Conservation (phyloP, 2,888 invertebrate species). For the Aromia moschata region DNA sequence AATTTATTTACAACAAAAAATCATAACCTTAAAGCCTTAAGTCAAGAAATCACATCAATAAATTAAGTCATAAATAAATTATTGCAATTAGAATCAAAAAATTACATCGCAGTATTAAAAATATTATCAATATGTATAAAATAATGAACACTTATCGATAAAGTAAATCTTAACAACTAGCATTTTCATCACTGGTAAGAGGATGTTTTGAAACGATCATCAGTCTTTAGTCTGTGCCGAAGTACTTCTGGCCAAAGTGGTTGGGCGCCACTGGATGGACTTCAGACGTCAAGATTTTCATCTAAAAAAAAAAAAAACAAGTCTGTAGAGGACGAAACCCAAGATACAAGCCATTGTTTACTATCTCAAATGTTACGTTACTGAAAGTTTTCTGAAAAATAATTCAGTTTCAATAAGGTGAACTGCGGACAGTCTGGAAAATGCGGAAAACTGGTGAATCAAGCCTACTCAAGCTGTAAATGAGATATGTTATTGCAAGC, state of each 20-base stretch:
- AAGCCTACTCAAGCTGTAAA: too few relatives aligned
- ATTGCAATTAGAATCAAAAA: conserved; percentile 1
- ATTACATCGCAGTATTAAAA: conserved; percentile 4
- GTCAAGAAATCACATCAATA: neutral
- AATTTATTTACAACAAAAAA: too few relatives aligned
- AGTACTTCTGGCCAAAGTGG: conserved; percentile 98
- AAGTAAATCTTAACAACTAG: neutral
- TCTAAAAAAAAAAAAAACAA: conserved; percentile 61
- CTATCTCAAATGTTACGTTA: too few relatives aligned
- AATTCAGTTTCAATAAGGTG: too few relatives aligned
- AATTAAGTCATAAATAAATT: neutral
- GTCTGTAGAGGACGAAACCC: too few relatives aligned
- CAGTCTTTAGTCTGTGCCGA: conserved; percentile 86
- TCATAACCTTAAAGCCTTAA: neutral
- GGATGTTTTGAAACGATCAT: neutral
- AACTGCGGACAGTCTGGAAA: too few relatives aligned
- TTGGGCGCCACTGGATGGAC: conserved; percentile 94
- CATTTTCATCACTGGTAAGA: conserved; percentile 1
- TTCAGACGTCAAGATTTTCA: conserved; percentile 97
- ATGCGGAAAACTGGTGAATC: too few relatives aligned
- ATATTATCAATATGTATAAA: conserved; percentile 5
- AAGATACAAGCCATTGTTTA: too few relatives aligned
- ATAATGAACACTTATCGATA: conserved; percentile 10
- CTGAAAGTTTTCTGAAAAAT: too few relatives aligned
- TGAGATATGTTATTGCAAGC: too few relatives aligned